phyloP scores from a whole-genome alignment of 2,888 invertebrate genomes.

The Asteroscopus sphinx region DNA sequence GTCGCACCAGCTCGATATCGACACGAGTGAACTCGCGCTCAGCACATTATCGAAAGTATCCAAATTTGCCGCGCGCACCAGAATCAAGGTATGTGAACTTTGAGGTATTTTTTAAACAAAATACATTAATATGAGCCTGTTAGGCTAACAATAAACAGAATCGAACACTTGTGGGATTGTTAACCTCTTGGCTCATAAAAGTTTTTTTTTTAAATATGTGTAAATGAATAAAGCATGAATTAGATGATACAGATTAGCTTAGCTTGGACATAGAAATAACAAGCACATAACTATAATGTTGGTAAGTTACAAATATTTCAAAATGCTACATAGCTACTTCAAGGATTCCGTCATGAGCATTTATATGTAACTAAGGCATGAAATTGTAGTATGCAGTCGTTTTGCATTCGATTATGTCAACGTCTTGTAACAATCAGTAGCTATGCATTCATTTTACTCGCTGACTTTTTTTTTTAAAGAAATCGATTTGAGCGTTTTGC shows the following conservation, averaged over 20 bases:
- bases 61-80: constrained; percentile 95
- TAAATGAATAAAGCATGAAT: constrained; percentile 68
- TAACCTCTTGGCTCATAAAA: constrained; percentile 29
- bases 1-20: constrained; percentile 95
- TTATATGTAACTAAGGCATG: constrained; percentile 84
- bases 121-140: constrained; percentile 7
- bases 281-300: constrained; percentile 61
- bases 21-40: constrained; percentile 95
- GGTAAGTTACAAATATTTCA: constrained; percentile 50
- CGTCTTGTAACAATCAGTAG: constrained; percentile 58
- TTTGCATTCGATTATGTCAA: constrained; percentile 60
- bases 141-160: constrained; percentile 22
- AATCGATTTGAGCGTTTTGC: neutral
- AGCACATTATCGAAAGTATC: constrained; percentile 97
- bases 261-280: constrained; percentile 71
- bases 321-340: constrained; percentile 35
- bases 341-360: constrained; percentile 59
- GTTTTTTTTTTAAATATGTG: constrained; percentile 46
- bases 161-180: constrained; percentile 16
- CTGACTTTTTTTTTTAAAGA: constrained; percentile 4
- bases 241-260: constrained; percentile 68
- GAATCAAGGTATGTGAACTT: constrained; percentile 91
- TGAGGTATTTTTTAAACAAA: constrained; percentile 1
- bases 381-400: constrained; percentile 64
- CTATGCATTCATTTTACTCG: constrained; percentile 52